These are phyloP conservation scores for Mola mola DNA, from an alignment of 2,113 vertebrate genomes.

Conservation along the genomic window DNA sequence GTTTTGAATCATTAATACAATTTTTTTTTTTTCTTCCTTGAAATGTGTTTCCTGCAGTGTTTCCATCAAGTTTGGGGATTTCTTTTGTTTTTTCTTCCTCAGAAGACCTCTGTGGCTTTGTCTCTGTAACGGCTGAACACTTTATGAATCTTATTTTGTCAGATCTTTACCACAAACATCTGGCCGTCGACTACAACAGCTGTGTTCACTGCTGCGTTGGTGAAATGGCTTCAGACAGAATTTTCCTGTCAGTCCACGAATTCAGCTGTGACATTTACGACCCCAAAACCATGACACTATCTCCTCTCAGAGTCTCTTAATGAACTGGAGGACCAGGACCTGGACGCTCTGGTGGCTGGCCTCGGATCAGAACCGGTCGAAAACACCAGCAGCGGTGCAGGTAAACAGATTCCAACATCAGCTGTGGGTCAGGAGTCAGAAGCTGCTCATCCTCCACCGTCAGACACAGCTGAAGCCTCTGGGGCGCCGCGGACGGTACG, in stretches of 20 bases:
- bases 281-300: background rate
- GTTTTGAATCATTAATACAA: no score
- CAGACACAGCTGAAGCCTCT: slow-evolving; percentile 1
- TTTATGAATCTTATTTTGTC: no score
- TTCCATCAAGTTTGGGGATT: no score
- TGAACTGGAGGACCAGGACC: slow-evolving; percentile 89
- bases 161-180: no score
- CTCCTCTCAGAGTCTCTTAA: slow-evolving; percentile 84
- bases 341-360: slow-evolving; percentile 91
- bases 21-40: no score
- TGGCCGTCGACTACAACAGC: background rate
- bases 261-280: background rate
- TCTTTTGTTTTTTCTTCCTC: no score
- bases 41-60: no score
- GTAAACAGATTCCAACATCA: background rate
- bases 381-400: background rate
- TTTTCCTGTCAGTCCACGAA: background rate
- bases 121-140: no score
- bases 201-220: background rate
- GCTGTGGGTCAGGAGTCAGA: background rate
- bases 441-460: background rate
- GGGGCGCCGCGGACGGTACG: slow-evolving; percentile 6
- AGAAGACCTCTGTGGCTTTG: no score
- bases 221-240: background rate
- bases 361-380: slow-evolving; percentile 75